Evolutionary conservation across 2,113 vertebrate genomes (phyloP), one percentile per base, ranked within the genome.

Genomic region (Etia nguti): DNA sequence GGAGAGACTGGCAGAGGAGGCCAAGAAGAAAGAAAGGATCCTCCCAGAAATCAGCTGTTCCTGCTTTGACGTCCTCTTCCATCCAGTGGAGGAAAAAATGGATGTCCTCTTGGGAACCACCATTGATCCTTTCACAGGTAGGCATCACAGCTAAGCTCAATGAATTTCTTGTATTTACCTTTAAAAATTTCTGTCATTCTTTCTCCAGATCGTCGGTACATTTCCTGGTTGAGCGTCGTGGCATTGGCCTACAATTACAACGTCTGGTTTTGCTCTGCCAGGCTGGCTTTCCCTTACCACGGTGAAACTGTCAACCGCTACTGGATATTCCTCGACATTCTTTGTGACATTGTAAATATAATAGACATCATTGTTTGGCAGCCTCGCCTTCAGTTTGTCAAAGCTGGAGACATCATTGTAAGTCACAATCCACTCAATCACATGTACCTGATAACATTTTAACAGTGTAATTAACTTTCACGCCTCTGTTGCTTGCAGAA

Each of bases 91-190:
- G 91, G 90, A 94, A 20, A 93, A 87, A 46, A 84, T 96, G 84
- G 87, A 97, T 82, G 1, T 31, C 1, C 24, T 89, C 92, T 36
- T 94, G 89, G 93, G 94, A 4, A 36, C 2, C 13, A 95, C 95
- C 84, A 96, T 99, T n/a, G 98, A 99, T 68, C 96, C 97, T 6
- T 97, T 97, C 77, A 97, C 97, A 96, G 98, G 98, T 98, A 13
- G 4, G 62, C 11, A 3, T 24, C 41, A 50, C 57, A 26, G 4
- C 36, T 41, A 29, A 41, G 62, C 24, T 75, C 24, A 75, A 11
- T 31, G 18, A n/a, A 31, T n/a, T 77, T 77, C 6, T 31, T 52
- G 0, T 13, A n/a, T 75, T 48, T 20, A 12, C 18, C 73, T 77
- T 31, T 77, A n/a, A 77, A 77, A 6, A 4, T 55, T 16, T 5